Conservation (phyloP, 2,888 invertebrate genomes). For the Poecilus cupreus region DNA sequence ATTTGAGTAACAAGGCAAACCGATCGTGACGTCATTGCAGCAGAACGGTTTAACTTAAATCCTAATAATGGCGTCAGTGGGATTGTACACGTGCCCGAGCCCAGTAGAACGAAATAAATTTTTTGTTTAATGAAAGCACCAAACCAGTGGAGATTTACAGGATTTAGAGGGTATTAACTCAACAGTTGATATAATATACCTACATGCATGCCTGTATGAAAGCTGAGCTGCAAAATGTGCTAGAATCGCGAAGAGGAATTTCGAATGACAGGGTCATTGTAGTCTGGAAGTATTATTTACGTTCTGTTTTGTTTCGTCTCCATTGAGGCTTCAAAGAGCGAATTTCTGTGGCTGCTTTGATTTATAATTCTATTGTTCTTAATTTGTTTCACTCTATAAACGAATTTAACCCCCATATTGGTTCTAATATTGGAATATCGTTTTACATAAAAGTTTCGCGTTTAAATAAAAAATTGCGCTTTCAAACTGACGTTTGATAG, state of each 20-base stretch:
- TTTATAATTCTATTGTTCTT: not conserved
- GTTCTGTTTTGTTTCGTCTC: not conserved
- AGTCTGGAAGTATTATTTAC: not conserved
- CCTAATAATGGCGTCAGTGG: conserved; percentile 33
- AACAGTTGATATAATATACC: conserved; percentile 38
- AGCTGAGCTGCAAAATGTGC: not conserved
- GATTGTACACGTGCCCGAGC: conserved; percentile 36
- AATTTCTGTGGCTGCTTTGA: not conserved
- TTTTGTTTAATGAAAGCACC: conserved; percentile 48
- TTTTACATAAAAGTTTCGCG: too few species aligned
- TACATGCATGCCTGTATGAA: conserved; percentile 4
- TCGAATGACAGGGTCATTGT: too few species aligned
- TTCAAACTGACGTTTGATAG: too few species aligned
- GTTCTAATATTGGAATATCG: too few species aligned
- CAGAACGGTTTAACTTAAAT: conserved; percentile 38
- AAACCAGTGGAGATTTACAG: conserved; percentile 38
- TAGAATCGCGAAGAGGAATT: not conserved
- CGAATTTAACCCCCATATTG: too few species aligned
- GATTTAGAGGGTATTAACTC: conserved; percentile 32
- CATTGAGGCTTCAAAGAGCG: not conserved
- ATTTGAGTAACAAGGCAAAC: conserved; percentile 21
- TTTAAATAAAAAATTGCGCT: too few species aligned
- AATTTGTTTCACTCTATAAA: not conserved
- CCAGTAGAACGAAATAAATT: conserved; percentile 28
- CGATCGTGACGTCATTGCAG: conserved; percentile 24